A percentile compares a stretch with the other conserved stretches of the same genome.
phyloP scores from a whole-genome alignment of 2,888 invertebrate genomes.

The Frankliniella intonsa region DNA sequence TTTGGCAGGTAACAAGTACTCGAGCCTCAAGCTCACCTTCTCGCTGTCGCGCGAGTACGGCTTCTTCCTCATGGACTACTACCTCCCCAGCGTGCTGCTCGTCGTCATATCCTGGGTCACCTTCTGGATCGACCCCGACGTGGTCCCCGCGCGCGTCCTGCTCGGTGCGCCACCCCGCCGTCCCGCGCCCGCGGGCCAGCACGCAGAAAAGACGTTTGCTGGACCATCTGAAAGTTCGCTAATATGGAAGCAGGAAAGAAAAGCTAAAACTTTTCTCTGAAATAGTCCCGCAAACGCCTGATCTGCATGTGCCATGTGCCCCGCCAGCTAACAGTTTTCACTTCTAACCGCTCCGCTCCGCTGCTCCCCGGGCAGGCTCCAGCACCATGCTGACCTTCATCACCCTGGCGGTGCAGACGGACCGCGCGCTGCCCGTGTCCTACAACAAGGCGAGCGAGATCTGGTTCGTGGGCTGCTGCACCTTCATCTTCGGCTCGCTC shows the following conservation, averaged over 20 bases:
- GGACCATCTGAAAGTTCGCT: too few species aligned
- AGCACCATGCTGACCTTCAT: constrained; percentile 83
- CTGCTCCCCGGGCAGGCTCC: constrained; percentile 56
- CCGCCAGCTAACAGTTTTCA: background rate
- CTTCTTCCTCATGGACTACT: constrained; percentile 82
- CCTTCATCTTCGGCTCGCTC: constrained; percentile 78
- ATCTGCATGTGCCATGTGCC: constrained; percentile 12
- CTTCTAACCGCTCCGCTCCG: background rate
- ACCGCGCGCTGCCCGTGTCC: constrained; percentile 69
- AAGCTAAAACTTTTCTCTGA: background rate
- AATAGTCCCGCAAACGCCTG: constrained; percentile 20
- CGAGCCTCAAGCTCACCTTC: constrained; percentile 71
- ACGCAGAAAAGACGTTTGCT: too few species aligned
- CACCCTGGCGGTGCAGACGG: constrained; percentile 75
- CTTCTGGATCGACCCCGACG: constrained; percentile 82
- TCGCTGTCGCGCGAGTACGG: constrained; percentile 75
- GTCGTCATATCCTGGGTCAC: constrained; percentile 85
- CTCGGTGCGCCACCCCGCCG: constrained; percentile 52
- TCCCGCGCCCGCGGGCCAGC: background rate
- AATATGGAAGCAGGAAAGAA: background rate
- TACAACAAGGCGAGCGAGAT: constrained; percentile 85
- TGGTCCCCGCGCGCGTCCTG: constrained; percentile 72
- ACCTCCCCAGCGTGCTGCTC: constrained; percentile 77
- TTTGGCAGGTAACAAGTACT: constrained; percentile 69
- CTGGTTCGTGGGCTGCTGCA: constrained; percentile 80